phyloP scores from a whole-genome alignment of 2,888 invertebrate genomes.

The Acleris holmiana region DNA sequence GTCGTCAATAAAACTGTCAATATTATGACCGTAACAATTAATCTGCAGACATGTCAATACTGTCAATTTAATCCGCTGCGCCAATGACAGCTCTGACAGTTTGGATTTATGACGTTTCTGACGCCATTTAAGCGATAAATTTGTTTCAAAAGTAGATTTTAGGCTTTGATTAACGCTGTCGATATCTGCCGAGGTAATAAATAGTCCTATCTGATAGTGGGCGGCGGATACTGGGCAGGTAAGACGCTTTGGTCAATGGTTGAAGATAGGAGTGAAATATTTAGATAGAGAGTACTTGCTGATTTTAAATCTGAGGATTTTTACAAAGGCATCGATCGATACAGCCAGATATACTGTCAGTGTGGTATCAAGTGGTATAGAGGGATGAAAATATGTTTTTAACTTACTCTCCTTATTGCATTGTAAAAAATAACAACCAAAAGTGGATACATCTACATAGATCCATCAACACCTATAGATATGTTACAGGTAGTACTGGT shows the following conservation, averaged over 20 bases:
- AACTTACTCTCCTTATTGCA: no score
- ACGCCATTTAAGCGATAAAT: slow-evolving; percentile 14
- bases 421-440: no score
- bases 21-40: slow-evolving; percentile 12
- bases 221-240: not conserved
- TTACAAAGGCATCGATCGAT: no score
- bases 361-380: no score
- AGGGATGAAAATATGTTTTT: no score
- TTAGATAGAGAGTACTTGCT: not conserved
- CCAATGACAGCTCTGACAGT: slow-evolving; percentile 10
- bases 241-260: not conserved
- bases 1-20: slow-evolving; percentile 6
- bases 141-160: slow-evolving; percentile 29
- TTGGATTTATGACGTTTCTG: slow-evolving; percentile 22
- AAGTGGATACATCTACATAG: no score
- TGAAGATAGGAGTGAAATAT: not conserved
- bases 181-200: slow-evolving; percentile 15
- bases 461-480: no score
- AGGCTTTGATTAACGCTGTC: slow-evolving; percentile 28
- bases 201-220: not conserved
- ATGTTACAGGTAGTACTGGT: no score
- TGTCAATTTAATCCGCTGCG: slow-evolving; percentile 20
- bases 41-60: slow-evolving; percentile 16
- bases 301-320: no score
- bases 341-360: no score